Evolutionary conservation across 2,113 vertebrate genomes (phyloP).

Genomic region (Clarias magur): DNA sequence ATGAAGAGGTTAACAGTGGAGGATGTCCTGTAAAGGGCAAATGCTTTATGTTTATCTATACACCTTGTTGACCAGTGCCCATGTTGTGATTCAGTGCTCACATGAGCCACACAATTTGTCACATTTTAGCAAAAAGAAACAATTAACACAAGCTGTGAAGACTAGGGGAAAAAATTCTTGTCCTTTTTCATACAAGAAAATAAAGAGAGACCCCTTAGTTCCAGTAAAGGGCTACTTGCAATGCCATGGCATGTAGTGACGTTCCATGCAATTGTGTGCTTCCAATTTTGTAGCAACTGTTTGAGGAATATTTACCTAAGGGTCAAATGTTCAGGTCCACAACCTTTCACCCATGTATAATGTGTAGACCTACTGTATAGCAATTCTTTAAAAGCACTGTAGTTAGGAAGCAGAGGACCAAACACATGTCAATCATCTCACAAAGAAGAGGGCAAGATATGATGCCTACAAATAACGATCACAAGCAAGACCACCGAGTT

Average conservation of each 20-base stretch:
- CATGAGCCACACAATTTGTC: not conserved
- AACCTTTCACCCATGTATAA: not conserved
- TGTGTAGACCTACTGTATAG: not conserved
- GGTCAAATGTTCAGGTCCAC: not conserved
- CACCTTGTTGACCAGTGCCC: not conserved
- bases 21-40: conserved; percentile 69
- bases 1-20: conserved; percentile 71
- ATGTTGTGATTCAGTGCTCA: conserved; percentile 48
- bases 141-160: not conserved
- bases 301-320: not conserved
- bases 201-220: not conserved
- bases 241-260: not conserved
- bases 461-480: not conserved
- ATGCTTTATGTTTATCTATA: conserved; percentile 45
- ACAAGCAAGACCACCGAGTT: conserved; percentile 14
- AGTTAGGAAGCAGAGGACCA: not conserved
- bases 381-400: not conserved
- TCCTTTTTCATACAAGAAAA: not conserved
- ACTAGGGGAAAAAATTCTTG: not conserved
- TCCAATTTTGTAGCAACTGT: not conserved
- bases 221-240: not conserved
- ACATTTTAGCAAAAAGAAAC: not conserved
- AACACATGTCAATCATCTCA: not conserved
- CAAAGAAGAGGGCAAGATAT: not conserved
- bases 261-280: not conserved